A percentile compares a stretch with the other conserved stretches of the same genome.
phyloP scores from a whole-genome alignment of 1,140 invertebrate species.

The Paramacrobiotus metropolitanus region DNA sequence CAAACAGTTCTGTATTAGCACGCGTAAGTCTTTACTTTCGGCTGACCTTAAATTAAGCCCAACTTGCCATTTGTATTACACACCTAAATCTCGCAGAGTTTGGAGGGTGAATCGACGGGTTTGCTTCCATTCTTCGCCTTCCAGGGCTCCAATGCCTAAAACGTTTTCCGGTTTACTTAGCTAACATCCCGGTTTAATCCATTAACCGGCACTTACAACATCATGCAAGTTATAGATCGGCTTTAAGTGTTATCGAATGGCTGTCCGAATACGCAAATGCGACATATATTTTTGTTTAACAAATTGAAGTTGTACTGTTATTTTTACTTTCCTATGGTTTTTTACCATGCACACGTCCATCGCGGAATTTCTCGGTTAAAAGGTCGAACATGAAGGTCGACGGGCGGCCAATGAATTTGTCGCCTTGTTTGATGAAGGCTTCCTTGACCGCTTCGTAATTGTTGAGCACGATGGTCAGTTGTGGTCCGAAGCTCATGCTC shows the following conservation, averaged over 20 bases:
- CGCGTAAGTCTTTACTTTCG: too few species aligned
- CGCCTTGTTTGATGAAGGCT: not conserved
- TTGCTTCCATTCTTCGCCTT: conserved; percentile 53
- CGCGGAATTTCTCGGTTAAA: not conserved
- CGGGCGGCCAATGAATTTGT: not conserved
- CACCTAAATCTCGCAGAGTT: conserved; percentile 47
- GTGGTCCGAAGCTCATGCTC: not conserved
- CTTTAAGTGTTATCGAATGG: too few species aligned
- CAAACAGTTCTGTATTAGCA: too few species aligned
- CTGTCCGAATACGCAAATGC: too few species aligned
- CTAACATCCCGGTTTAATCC: too few species aligned
- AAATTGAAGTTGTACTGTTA: not conserved
- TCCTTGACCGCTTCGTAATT: not conserved
- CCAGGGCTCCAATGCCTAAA: conserved; percentile 51
- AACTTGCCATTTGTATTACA: too few species aligned
- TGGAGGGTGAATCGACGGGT: conserved; percentile 45
- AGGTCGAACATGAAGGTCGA: not conserved
- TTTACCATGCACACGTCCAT: not conserved
- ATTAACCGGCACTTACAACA: too few species aligned
- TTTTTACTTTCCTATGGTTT: not conserved
- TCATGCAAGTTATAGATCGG: too few species aligned
- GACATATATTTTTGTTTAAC: too few species aligned
- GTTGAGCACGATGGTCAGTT: not conserved
- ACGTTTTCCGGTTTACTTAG: not conserved
- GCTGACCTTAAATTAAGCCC: too few species aligned